phyloP scores from a whole-genome alignment of 1,140 invertebrate species.

The Gryon sp. region DNA sequence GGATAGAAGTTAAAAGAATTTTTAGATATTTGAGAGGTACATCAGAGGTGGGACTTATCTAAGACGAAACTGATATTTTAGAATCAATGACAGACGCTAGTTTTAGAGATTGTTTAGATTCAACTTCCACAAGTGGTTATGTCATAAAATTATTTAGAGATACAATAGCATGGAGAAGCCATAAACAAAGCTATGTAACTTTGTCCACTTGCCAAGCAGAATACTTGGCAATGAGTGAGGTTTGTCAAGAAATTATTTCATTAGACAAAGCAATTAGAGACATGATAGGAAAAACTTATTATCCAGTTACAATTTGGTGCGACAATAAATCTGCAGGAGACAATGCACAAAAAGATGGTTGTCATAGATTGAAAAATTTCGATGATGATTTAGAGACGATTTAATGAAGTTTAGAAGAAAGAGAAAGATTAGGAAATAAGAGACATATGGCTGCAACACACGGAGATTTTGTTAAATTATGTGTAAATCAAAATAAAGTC shows the following conservation, averaged over 20 bases:
- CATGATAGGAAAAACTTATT: constrained; percentile 10
- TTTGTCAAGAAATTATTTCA: constrained; percentile 5
- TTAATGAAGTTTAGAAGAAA: background rate
- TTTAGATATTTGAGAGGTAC: too few species aligned
- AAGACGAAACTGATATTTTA: too few species aligned
- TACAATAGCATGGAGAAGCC: background rate
- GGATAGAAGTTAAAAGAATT: too few species aligned
- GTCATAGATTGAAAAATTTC: constrained; percentile 10
- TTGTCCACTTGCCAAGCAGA: constrained; percentile 4
- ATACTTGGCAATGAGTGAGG: constrained; percentile 7
- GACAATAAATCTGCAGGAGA: constrained; percentile 8
- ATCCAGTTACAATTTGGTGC: constrained; percentile 2
- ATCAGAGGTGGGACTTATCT: too few species aligned
- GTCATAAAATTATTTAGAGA: constrained; percentile 1
- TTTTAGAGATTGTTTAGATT: too few species aligned
- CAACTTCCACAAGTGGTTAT: constrained; percentile 9
- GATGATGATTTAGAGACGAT: constrained; percentile 8
- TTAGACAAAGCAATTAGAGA: constrained; percentile 8
- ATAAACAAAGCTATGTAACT: constrained; percentile 3
- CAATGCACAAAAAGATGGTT: constrained; percentile 4
- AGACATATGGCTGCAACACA: background rate
- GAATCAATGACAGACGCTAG: constrained; percentile 10
- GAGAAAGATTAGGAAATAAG: background rate
- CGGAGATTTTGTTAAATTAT: constrained; percentile 3
- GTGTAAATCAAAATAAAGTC: background rate